phyloP scores from a whole-genome alignment of 2,888 invertebrate genomes.

The Antitype chi region DNA sequence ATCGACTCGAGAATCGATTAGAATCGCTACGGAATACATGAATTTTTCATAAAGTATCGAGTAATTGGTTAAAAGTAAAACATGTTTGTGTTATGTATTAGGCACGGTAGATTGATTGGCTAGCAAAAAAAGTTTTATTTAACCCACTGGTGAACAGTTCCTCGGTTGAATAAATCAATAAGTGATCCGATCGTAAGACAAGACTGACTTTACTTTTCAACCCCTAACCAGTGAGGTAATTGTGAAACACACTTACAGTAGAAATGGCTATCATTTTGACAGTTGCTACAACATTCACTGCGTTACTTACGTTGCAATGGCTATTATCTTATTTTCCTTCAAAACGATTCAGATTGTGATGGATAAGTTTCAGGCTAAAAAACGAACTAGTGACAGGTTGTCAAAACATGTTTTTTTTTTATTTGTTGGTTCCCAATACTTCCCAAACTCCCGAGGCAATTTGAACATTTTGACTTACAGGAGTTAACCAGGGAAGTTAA shows the following conservation, averaged over 20 bases:
- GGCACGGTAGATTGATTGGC: slow-evolving; percentile 61
- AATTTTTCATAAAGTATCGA: slow-evolving; percentile 65
- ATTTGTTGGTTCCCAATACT: neutral
- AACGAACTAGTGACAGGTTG: neutral
- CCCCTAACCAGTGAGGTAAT: no score
- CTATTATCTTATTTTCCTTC: no score
- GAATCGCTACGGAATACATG: slow-evolving; percentile 69
- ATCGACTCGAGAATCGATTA: slow-evolving; percentile 74
- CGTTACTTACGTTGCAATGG: no score
- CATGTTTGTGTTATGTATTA: slow-evolving; percentile 61
- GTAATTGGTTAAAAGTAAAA: slow-evolving; percentile 56
- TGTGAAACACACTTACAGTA: no score
- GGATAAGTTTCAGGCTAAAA: neutral
- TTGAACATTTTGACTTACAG: neutral
- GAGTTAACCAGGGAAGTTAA: no score
- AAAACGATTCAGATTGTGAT: no score
- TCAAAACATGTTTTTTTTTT: neutral
- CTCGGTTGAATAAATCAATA: slow-evolving; percentile 26
- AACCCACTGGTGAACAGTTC: slow-evolving; percentile 22
- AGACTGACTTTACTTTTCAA: neutral
- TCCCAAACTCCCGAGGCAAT: neutral
- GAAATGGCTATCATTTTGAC: no score
- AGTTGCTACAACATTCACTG: no score
- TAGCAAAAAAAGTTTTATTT: slow-evolving; percentile 52
- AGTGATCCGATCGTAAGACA: neutral